Base-by-base conservation (phyloP, 30 jellyfish, hydroid and myxozoan genomes). In the Pelagia noctiluca region DNA sequence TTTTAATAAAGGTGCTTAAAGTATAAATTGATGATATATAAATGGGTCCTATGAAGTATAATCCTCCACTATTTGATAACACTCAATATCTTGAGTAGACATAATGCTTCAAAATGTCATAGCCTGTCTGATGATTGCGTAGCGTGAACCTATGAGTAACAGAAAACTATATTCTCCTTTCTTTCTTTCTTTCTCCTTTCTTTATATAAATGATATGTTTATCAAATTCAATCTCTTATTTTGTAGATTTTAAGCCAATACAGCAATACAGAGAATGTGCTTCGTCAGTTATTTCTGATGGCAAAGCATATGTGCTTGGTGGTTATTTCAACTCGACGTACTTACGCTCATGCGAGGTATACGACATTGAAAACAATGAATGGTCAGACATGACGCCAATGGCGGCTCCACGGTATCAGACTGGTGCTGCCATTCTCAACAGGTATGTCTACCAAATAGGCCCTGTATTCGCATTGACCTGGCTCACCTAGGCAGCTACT, bases 351-450 rank as follows among this genome's bases (percentile, higher is more conserved):
- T 91, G 96, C 69, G 97, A 88, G 47, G 96, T 88, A 26, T 89
- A 83, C 36, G 96, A 88, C 85, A 82, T 95, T 74, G 96, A 76
- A 11, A 80, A 57, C 42, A 84, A 83, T 49, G 63, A 61, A 19
- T 95, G 99, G 99, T 21, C 63, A 13, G 76, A 50, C 49, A 85
- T 89, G 2, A 76, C 96, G 0, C 96, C 99, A 10, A 35, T 95
- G 80, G 26, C 83, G 3, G 64, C 57, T 13, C 93, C 97, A 42
- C 67, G 99, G 36, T 96, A 95, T 54, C 97, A 95, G 69, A 90
- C 97, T 7, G 99, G 99, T 13, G 99, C 97, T 21, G 88, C 97
- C 21, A 97, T 81, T 16, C 36, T 95, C 35, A 72, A 85, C 90
- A 96, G 99, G 99, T 89, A 79, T 16, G 95, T 42, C 34, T 1